These are phyloP conservation scores for Cephonodes hylas DNA, from an alignment of 2,888 invertebrate species.

Conservation along the genomic window DNA sequence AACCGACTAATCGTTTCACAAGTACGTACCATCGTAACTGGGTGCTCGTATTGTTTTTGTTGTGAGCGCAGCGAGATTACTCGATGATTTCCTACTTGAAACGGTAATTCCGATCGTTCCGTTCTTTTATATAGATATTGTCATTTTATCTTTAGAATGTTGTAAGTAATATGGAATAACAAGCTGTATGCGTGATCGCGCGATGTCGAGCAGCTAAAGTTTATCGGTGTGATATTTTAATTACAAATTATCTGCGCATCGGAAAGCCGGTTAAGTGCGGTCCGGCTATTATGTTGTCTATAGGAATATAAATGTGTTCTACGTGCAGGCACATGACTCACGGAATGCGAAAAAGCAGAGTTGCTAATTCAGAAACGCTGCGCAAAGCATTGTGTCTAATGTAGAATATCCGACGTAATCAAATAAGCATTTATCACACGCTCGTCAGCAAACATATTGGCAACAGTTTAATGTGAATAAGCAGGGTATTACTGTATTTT, in stretches of 20 bases:
- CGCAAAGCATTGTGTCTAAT: background rate
- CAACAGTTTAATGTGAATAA: background rate
- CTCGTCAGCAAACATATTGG: background rate
- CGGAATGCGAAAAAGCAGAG: background rate
- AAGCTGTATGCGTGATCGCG: constrained; percentile 31
- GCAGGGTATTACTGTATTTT: background rate
- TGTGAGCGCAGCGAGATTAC: background rate
- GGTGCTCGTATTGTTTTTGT: background rate
- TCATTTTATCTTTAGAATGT: constrained; percentile 10
- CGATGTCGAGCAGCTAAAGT: constrained; percentile 26
- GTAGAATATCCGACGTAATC: background rate
- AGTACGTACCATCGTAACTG: constrained; percentile 16
- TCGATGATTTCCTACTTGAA: background rate
- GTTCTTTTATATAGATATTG: background rate
- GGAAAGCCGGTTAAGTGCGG: constrained; percentile 21
- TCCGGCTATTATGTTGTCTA: constrained; percentile 9
- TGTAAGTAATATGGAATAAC: background rate
- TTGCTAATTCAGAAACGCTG: background rate
- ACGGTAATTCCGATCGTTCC: background rate
- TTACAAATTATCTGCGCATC: constrained; percentile 27
- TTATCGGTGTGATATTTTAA: constrained; percentile 35
- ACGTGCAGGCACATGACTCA: background rate
- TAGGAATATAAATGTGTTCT: background rate
- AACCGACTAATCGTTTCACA: constrained; percentile 20
- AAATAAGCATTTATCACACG: background rate